phyloP scores from a whole-genome alignment of 2,888 invertebrate species.

The Pterobdella sp. region DNA sequence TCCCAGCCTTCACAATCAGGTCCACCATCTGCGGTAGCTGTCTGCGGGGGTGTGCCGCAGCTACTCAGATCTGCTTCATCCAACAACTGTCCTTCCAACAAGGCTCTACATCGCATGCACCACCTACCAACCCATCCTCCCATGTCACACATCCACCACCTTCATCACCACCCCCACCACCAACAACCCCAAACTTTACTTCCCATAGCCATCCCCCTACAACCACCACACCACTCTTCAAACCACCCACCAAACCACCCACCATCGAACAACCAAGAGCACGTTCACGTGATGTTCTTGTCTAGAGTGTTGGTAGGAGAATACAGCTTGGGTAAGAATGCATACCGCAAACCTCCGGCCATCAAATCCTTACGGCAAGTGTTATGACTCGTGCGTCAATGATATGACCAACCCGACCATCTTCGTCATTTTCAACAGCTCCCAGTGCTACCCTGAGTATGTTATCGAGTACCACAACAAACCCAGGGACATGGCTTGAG shows the following conservation, averaged over 20 bases:
- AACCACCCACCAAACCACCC: background rate
- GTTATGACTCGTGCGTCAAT: constrained; percentile 48
- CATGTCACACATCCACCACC: constrained; percentile 9
- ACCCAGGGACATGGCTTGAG: constrained; percentile 22
- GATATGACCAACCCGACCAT: constrained; percentile 43
- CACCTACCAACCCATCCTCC: constrained; percentile 6
- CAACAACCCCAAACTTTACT: background rate
- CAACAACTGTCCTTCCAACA: background rate
- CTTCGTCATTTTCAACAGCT: constrained; percentile 47
- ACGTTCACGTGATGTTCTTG: constrained; percentile 41
- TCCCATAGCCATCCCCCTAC: constrained; percentile 10
- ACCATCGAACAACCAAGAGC: constrained; percentile 20
- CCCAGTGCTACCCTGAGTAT: constrained; percentile 48
- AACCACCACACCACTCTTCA: background rate
- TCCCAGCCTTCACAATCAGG: constrained; percentile 16
- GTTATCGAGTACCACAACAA: constrained; percentile 43
- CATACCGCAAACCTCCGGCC: constrained; percentile 43
- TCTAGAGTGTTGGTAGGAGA: constrained; percentile 45
- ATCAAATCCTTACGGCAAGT: constrained; percentile 43
- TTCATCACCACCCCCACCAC: constrained; percentile 14
- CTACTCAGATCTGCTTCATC: background rate
- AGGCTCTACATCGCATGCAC: constrained; percentile 11
- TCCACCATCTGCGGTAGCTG: background rate
- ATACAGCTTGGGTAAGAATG: constrained; percentile 42
- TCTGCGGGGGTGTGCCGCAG: constrained; percentile 11